Evolutionary conservation across 2,113 vertebrate genomes (phyloP), one percentile per base, ranked within the genome.

Genomic region (Urocynchramus pylzowi): DNA sequence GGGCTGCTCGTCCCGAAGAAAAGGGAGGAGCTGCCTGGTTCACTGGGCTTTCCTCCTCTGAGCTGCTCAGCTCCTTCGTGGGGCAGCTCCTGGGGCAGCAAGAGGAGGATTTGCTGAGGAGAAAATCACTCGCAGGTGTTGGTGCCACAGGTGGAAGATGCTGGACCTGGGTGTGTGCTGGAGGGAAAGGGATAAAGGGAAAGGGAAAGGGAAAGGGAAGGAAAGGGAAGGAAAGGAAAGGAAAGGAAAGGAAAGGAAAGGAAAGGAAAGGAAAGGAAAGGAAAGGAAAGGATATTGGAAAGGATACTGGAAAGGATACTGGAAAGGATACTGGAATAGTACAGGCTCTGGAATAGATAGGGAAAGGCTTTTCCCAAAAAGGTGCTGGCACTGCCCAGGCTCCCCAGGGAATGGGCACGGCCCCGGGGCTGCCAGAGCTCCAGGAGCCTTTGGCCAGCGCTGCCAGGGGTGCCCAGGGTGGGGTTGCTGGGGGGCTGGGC

Each of bases 11-110:
- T 52, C 77, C 90, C 78, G 18, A 86, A 80, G 80, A 71, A 71
- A 89, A 95, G 85, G 4, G 95, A 95, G 93, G 92, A 77, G 17
- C 71, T 59, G 89, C 31, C 39, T 57, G 73, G 86, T 57, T 77
- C 88, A 10, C 61, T 84, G 93, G 86, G 61, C 57, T 64, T 90
- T 75, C 65, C 96, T 89, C 81, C 57, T 75, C 83, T 30, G 44
- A 5, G 90, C 50, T 78, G 67, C 65, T 85, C 93, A 76, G 94
- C 53, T 30, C 31, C 83, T 63, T 63, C 73, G 73, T 87, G 50
- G 71, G 70, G 78, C 11, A 19, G 10, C 44, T 45, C 44, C 20
- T 45, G 56, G 56, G 33, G 56, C 97, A 97, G 89, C 80, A 39
- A 56, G 45, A 90, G 69, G 78, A 79, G 65, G 74, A 86, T 92